Percentiles rank a stretch among this genome's conserved stretches.
Conservation (phyloP, 2,888 invertebrate species). For the Oxyteleia sp. region DNA sequence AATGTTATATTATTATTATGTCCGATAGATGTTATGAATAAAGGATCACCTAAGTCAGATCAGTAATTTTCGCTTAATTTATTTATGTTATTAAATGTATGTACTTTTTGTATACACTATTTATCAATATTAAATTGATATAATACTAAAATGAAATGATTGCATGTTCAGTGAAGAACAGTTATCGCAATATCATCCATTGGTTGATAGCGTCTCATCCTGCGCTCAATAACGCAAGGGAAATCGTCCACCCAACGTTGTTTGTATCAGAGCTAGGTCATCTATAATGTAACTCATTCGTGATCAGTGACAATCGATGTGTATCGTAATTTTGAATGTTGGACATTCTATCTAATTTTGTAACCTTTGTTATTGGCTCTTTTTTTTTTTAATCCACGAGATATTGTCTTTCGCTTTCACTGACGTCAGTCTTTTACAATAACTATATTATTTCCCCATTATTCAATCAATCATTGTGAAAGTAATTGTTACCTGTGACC, state of each 20-base stretch:
- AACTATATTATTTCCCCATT: too few relatives aligned
- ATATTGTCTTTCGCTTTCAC: neutral
- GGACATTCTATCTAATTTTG: constrained; percentile 31
- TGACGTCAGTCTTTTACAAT: constrained; percentile 19
- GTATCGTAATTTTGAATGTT: constrained; percentile 74
- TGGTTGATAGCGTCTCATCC: constrained; percentile 40
- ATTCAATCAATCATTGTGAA: too few relatives aligned
- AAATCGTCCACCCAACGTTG: constrained; percentile 20
- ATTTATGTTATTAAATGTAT: neutral
- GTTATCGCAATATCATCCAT: constrained; percentile 56
- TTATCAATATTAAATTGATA: constrained; percentile 23
- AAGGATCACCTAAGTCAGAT: neutral
- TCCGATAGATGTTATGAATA: neutral
- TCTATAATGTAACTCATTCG: constrained; percentile 83
- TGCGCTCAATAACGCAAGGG: constrained; percentile 39
- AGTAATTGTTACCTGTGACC: too few relatives aligned
- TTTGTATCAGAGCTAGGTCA: constrained; percentile 70
- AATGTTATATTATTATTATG: too few relatives aligned
- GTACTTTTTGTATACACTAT: neutral
- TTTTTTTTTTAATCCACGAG: neutral
- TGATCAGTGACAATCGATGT: constrained; percentile 75
- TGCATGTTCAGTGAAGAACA: constrained; percentile 38
- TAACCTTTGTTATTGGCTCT: neutral
- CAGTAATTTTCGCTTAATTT: neutral
- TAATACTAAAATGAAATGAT: constrained; percentile 48